phyloP scores from a whole-genome alignment of 2,113 vertebrate genomes.

The Leptosomus discolor region DNA sequence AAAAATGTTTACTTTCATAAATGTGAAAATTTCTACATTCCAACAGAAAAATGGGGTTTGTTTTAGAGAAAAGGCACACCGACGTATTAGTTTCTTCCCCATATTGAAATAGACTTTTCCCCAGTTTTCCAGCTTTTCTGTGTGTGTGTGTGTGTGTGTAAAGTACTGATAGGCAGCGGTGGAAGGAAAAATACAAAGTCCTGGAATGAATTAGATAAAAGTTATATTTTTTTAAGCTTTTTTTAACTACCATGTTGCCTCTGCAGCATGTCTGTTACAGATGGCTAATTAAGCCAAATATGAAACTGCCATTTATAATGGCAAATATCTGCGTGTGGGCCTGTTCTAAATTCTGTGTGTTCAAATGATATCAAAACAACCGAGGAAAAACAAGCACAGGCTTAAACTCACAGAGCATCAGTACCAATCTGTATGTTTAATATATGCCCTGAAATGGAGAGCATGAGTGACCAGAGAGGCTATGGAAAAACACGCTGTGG shows the following conservation, averaged over 20 bases:
- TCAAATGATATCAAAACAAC: neutral
- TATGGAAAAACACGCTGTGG: neutral
- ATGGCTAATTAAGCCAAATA: neutral
- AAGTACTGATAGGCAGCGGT: neutral
- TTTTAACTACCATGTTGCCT: neutral
- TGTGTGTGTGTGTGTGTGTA: neutral
- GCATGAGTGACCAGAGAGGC: neutral
- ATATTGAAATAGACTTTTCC: neutral
- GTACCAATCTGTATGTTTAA: neutral
- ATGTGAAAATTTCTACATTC: neutral
- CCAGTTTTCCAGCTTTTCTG: neutral
- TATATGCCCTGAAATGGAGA: neutral
- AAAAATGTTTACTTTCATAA: neutral
- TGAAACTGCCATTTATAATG: neutral
- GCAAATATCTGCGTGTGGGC: neutral
- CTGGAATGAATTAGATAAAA: neutral
- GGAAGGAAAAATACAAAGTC: neutral
- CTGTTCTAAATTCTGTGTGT: neutral
- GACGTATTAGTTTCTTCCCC: rapidly evolving
- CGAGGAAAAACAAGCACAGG: neutral
- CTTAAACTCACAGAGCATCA: neutral
- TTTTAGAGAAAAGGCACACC: neutral
- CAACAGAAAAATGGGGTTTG: neutral
- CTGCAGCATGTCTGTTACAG: neutral
- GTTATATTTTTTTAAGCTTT: neutral